These are phyloP conservation scores for Capitella teleta DNA, from an alignment of 1,140 invertebrate genomes.

Conservation along the genomic window DNA sequence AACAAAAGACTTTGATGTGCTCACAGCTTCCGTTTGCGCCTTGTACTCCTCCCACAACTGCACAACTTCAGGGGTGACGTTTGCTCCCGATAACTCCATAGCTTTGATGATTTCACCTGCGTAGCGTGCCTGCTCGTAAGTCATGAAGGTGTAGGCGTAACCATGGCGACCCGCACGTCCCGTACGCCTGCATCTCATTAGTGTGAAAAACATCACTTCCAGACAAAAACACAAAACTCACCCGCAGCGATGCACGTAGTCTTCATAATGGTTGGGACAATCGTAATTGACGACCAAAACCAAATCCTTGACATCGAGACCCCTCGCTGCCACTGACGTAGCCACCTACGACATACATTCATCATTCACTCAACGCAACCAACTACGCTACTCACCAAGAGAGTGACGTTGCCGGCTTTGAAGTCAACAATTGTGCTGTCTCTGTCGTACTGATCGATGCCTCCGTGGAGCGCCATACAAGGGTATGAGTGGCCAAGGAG, in stretches of 20 bases:
- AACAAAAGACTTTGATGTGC: slow-evolving; percentile 22
- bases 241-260: slow-evolving; percentile 98
- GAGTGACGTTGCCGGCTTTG: slow-evolving; percentile 72
- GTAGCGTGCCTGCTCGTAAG: slow-evolving; percentile 83
- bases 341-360: slow-evolving; percentile 60
- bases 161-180: slow-evolving; percentile 93
- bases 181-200: slow-evolving; percentile 48
- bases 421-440: slow-evolving; percentile 97
- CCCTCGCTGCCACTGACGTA: slow-evolving; percentile 91
- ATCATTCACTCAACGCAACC: neutral
- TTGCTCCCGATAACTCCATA: slow-evolving; percentile 66
- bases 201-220: no score
- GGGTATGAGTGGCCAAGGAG: slow-evolving; percentile 91
- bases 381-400: slow-evolving; percentile 45
- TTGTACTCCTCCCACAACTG: slow-evolving; percentile 83
- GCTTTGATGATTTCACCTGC: slow-evolving; percentile 87
- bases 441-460: slow-evolving; percentile 97
- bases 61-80: slow-evolving; percentile 63
- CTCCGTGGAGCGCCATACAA: slow-evolving; percentile 94
- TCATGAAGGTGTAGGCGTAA: slow-evolving; percentile 89
- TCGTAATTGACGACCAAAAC: slow-evolving; percentile 98
- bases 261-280: slow-evolving; percentile 99
- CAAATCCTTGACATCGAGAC: slow-evolving; percentile 94
- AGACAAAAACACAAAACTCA: slow-evolving; percentile 31
- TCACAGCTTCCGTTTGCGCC: slow-evolving; percentile 72